These are phyloP conservation scores for Pseudochromis fuscus DNA, from an alignment of 2,797 vertebrate genomes.

Conservation along the genomic window DNA sequence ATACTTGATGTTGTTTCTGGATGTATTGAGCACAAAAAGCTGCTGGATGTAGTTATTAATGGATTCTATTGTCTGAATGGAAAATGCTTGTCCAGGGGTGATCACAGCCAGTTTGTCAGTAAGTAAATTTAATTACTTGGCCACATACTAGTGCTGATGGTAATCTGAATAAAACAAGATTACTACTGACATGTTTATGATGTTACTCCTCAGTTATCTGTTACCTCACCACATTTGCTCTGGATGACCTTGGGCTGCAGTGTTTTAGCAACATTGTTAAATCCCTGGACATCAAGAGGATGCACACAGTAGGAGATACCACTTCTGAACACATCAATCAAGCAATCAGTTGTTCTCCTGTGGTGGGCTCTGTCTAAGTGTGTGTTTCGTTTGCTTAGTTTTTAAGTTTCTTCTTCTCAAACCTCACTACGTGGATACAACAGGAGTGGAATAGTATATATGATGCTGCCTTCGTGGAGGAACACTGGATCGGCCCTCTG, in stretches of 20 bases:
- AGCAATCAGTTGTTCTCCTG: background rate
- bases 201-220: constrained; percentile 86
- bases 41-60: constrained; percentile 87
- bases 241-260: constrained; percentile 89
- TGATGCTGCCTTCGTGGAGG: constrained; percentile 84
- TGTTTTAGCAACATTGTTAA: constrained; percentile 87
- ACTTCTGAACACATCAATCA: background rate
- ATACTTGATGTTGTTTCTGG: constrained; percentile 87
- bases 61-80: constrained; percentile 87
- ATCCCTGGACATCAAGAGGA: constrained; percentile 87
- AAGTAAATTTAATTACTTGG: constrained; percentile 23
- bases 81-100: constrained; percentile 76
- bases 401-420: constrained; percentile 91
- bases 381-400: constrained; percentile 84
- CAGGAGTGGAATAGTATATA: constrained; percentile 92
- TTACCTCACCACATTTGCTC: constrained; percentile 89
- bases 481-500: constrained; percentile 88
- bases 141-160: background rate
- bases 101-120: constrained; percentile 88
- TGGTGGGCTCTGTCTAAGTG: constrained; percentile 5
- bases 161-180: constrained; percentile 5
- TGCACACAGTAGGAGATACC: constrained; percentile 84
- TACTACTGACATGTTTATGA: constrained; percentile 2
- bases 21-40: constrained; percentile 86
- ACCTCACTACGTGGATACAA: constrained; percentile 91